Conservation (phyloP, 2,113 vertebrate genomes). For the Oncorhynchus masou region DNA sequence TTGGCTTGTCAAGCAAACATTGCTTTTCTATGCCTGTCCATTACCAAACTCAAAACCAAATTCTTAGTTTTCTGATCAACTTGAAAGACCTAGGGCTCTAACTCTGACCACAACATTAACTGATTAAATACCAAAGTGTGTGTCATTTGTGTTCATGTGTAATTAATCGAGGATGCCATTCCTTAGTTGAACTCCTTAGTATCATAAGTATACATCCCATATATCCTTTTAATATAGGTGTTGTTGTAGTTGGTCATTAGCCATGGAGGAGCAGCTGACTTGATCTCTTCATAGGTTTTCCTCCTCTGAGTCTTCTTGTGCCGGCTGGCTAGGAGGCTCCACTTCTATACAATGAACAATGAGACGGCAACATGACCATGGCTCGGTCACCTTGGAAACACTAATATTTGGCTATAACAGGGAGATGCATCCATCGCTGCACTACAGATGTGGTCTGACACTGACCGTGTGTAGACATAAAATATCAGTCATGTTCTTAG, state of each 20-base stretch:
- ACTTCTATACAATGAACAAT: constrained; percentile 37
- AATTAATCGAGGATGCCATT: too few species aligned
- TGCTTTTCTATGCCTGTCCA: too few species aligned
- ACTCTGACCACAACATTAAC: neutral
- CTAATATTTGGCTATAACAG: constrained; percentile 13
- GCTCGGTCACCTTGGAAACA: constrained; percentile 43
- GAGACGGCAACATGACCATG: neutral
- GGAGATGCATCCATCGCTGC: neutral
- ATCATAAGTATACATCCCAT: neutral
- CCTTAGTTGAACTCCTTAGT: neutral
- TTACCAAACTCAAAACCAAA: too few species aligned
- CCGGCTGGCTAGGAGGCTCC: neutral
- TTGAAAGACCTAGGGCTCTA: neutral
- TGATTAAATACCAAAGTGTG: neutral
- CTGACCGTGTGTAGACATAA: neutral
- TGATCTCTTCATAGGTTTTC: constrained; percentile 35
- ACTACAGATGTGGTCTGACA: neutral
- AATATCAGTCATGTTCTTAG: neutral
- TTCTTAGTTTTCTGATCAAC: too few species aligned
- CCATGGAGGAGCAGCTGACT: constrained; percentile 44
- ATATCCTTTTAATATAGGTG: constrained; percentile 51
- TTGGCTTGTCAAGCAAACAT: neutral
- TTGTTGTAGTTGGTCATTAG: constrained; percentile 41
- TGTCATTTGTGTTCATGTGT: neutral
- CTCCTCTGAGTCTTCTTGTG: constrained; percentile 42